phyloP scores from a whole-genome alignment of 1,140 invertebrate genomes.

The Papilio polyxenes region DNA sequence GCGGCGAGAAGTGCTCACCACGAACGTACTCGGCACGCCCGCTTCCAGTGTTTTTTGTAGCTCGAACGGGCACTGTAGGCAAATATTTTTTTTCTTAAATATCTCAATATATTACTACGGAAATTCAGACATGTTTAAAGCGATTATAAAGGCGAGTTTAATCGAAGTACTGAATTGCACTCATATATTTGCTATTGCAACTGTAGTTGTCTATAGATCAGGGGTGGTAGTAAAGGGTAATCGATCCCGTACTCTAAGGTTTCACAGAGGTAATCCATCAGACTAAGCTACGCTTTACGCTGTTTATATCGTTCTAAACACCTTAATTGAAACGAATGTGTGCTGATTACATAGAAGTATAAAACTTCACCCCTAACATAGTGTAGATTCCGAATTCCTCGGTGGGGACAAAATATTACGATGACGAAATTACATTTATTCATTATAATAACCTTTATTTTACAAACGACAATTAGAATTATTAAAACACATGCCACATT shows the following conservation, averaged over 20 bases:
- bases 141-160: too few relatives aligned
- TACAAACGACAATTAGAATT: too few relatives aligned
- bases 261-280: conserved; percentile 24
- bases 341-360: not conserved
- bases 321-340: not conserved
- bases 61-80: conserved; percentile 70
- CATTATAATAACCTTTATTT: too few relatives aligned
- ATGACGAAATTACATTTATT: too few relatives aligned
- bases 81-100: conserved; percentile 54
- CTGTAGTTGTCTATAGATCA: not conserved
- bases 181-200: not conserved
- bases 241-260: conserved; percentile 23
- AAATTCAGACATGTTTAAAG: too few relatives aligned
- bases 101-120: not conserved
- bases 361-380: not conserved
- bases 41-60: conserved; percentile 58
- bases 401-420: too few relatives aligned
- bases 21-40: conserved; percentile 54
- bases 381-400: too few relatives aligned
- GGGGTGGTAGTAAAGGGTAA: conserved; percentile 7
- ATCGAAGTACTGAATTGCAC: not conserved
- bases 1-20: conserved; percentile 56
- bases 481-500: too few relatives aligned
- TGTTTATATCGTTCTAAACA: conserved; percentile 1
- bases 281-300: conserved; percentile 7